These are phyloP conservation scores for Nymphicus hollandicus DNA, from an alignment of 2,113 vertebrate genomes.

Conservation along the genomic window DNA sequence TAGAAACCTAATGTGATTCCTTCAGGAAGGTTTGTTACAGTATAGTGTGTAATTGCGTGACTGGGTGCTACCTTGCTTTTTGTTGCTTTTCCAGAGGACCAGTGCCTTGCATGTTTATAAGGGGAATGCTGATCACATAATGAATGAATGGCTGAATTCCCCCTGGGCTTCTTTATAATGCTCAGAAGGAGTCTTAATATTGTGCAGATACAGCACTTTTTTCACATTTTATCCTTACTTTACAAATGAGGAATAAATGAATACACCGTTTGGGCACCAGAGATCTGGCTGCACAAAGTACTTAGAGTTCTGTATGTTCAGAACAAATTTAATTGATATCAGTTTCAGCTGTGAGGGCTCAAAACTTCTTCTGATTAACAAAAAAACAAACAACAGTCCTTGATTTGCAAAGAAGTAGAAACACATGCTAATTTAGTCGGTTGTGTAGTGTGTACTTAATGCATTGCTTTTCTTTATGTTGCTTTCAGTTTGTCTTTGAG, in stretches of 20 bases:
- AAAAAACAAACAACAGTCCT: not conserved
- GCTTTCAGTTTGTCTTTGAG: not conserved
- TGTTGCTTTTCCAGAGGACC: not conserved
- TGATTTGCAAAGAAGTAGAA: not conserved
- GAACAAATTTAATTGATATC: not conserved
- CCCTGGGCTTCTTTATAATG: not conserved
- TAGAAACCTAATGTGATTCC: not conserved
- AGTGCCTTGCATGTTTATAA: not conserved
- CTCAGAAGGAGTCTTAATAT: not conserved
- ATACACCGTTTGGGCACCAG: not conserved
- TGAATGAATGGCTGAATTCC: not conserved
- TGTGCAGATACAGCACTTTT: not conserved
- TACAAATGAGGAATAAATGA: not conserved
- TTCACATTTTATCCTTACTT: not conserved
- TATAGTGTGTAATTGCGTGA: not conserved
- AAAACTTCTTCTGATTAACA: not conserved
- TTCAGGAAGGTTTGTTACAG: not conserved
- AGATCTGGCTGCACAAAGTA: not conserved
- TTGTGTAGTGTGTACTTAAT: not conserved
- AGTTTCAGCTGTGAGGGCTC: not conserved
- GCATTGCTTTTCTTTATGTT: not conserved
- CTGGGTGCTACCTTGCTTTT: not conserved
- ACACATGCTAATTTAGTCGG: not conserved
- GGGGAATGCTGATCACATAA: not conserved
- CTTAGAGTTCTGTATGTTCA: not conserved